Percentiles rank a stretch among this genome's conserved stretches.
Conservation (phyloP, 1,140 invertebrate species). For the Drosophila suzukii region DNA sequence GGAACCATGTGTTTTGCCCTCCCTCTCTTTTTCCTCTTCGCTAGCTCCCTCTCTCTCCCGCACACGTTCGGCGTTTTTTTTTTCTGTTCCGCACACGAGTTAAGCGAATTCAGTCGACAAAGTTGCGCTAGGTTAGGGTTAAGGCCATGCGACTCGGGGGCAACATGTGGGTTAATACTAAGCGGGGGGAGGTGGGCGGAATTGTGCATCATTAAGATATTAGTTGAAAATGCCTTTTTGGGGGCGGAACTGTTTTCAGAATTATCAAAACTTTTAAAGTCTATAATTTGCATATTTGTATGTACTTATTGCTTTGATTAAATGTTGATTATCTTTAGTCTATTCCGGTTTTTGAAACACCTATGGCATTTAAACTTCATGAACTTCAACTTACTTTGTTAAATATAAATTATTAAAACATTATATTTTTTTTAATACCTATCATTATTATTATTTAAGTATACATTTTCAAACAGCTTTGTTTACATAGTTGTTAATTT, state of each 20-base stretch:
- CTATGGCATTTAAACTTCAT: too few relatives aligned
- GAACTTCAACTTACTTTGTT: too few relatives aligned
- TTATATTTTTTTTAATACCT: too few relatives aligned
- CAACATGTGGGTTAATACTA: constrained; percentile 35
- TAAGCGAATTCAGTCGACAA: constrained; percentile 20
- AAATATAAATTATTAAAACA: too few relatives aligned
- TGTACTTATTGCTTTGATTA: too few relatives aligned
- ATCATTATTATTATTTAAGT: too few relatives aligned
- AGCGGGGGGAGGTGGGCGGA: not conserved
- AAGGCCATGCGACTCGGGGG: constrained; percentile 60
- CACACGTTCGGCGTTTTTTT: constrained; percentile 12
- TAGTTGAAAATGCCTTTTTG: not conserved
- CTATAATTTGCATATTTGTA: not conserved
- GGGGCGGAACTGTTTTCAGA: not conserved
- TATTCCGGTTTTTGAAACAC: too few relatives aligned
- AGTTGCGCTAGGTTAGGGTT: constrained; percentile 78
- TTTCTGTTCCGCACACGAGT: constrained; percentile 29
- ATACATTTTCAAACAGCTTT: too few relatives aligned
- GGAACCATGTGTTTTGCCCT: constrained; percentile 42
- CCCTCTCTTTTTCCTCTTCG: not conserved
- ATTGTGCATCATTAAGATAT: not conserved
- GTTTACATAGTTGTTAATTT: too few relatives aligned
- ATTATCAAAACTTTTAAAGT: not conserved
- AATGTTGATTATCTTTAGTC: too few relatives aligned
- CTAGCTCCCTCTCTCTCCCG: constrained; percentile 10